Evolutionary conservation across 1,140 invertebrate genomes (phyloP).

Genomic region (Drosophila albomicans): DNA sequence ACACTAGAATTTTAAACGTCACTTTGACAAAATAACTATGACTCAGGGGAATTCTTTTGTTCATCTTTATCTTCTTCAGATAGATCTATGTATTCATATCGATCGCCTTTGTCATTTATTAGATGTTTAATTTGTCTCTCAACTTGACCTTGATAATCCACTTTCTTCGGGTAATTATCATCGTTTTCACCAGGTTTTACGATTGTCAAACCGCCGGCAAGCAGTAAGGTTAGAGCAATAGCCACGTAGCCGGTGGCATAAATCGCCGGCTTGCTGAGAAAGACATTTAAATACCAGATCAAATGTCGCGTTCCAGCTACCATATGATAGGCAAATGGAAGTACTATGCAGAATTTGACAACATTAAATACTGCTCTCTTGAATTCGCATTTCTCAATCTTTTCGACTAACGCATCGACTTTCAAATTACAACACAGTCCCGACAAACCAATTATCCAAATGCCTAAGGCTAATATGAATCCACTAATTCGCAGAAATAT

Average conservation of each 20-base stretch:
- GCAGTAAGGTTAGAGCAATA: conserved; percentile 71
- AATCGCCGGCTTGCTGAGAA: conserved; percentile 88
- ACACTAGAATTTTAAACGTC: neutral
- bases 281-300: conserved; percentile 89
- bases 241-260: conserved; percentile 89
- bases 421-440: conserved; percentile 85
- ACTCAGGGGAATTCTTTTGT: neutral
- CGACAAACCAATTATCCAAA: conserved; percentile 85
- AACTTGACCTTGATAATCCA: neutral
- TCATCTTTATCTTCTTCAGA: neutral
- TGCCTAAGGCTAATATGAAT: conserved; percentile 85
- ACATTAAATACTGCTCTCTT: conserved; percentile 84
- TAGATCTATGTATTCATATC: neutral
- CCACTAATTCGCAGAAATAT: conserved; percentile 93
- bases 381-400: conserved; percentile 85
- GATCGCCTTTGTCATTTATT: neutral
- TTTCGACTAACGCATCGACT: conserved; percentile 85
- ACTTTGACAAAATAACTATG: too few species aligned
- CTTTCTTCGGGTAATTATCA: too few species aligned
- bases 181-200: neutral
- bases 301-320: conserved; percentile 90
- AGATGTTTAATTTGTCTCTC: neutral
- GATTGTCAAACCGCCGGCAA: conserved; percentile 37
- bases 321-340: conserved; percentile 88
- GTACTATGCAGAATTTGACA: conserved; percentile 86